Conservation (phyloP, 2,113 vertebrate genomes). For the Neolamprologus sp. region DNA sequence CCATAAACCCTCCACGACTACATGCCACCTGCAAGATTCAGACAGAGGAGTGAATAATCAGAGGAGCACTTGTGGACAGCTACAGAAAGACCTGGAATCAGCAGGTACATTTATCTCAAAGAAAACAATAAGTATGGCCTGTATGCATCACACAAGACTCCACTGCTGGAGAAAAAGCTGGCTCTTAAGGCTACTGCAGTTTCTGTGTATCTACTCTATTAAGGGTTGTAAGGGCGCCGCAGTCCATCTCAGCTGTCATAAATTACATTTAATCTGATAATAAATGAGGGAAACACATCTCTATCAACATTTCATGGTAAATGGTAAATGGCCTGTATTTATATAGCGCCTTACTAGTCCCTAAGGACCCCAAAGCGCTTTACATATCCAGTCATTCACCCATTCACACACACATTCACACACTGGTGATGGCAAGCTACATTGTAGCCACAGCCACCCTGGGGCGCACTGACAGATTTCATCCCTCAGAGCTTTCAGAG, state of each 20-base stretch:
- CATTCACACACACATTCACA: no score
- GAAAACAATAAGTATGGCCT: neutral
- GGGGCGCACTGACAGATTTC: neutral
- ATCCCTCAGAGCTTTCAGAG: neutral
- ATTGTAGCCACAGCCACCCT: no score
- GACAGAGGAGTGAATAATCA: neutral
- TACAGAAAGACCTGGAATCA: neutral
- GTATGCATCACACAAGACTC: neutral
- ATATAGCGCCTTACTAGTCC: no score
- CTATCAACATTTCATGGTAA: neutral
- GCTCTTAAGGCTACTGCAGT: neutral
- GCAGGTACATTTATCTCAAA: neutral
- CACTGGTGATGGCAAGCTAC: no score
- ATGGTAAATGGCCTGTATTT: no score
- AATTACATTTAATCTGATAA: neutral
- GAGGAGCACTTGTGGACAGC: neutral
- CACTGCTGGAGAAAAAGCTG: neutral
- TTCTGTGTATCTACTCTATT: neutral
- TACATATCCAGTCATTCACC: no score
- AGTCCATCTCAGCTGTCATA: neutral
- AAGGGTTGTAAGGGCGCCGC: neutral
- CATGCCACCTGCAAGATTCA: neutral
- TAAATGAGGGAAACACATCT: neutral
- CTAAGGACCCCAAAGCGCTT: no score
- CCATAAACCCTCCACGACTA: neutral